Evolutionary conservation across 1,140 invertebrate species (phyloP), one percentile per base, ranked within the genome.

Genomic region (Drosophila lacertosa): DNA sequence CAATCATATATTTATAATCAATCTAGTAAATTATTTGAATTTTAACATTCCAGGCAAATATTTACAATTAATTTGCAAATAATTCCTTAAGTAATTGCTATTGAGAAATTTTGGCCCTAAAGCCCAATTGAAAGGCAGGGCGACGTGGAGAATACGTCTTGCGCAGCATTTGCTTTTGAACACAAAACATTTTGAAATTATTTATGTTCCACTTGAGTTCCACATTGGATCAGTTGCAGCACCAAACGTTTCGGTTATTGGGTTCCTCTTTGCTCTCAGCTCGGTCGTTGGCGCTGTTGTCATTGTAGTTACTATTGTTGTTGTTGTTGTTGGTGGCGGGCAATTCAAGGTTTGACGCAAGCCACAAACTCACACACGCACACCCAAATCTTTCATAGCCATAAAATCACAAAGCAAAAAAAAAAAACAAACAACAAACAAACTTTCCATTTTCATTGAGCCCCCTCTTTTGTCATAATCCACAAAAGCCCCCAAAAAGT

Each of bases 331-430:
- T 88, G 77, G 82, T 86, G 82, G 82, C 82, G 77, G 82, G 82
- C 77, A 88, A 86, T 88, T 89, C 60, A 89, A 89, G 77, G 77
- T 86, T 86, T 89, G 66, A 75, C 59, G 77, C 65, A 74, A 77
- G 66, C 77, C 77, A 76, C 50, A 57, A 39, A 65, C 22, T 13
- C 22, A 13, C 11, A 57, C 16, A 22, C 13, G 39, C 18, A 24
- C 26, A 44, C 10, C 1, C 20, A 29, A 18, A 26, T 26, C 33
- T 47, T 33, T 9, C 37, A 44, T 26, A 18, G 15, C 16, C 35
- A 50, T 18, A 20, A 16, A 35, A 66, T 62, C 24, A 37, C 22
- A 67, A 42, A n/a, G n/a, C n/a, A n/a, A n/a, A n/a, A n/a, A n/a
- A n/a, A n/a, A n/a, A n/a, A n/a, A n/a, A n/a, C n/a, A n/a, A n/a